phyloP scores from a whole-genome alignment of 1,140 invertebrate species.

The Dendrolimus punctatus region DNA sequence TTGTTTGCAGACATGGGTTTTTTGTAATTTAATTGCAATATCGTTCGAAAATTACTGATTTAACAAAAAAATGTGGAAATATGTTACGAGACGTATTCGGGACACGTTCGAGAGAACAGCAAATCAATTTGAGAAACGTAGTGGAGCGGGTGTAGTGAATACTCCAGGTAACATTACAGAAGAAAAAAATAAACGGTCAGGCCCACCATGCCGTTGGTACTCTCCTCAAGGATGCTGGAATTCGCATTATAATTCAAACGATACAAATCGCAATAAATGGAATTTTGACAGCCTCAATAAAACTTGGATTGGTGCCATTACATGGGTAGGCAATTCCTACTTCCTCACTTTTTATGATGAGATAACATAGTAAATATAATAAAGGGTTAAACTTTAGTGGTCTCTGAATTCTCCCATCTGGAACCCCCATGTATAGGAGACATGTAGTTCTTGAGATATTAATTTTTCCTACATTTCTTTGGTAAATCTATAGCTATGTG shows the following conservation, averaged over 20 bases:
- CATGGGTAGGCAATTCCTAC: constrained; percentile 50
- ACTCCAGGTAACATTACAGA: constrained; percentile 25
- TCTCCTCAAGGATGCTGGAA: constrained; percentile 40
- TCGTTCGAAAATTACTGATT: background rate
- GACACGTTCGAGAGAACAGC: constrained; percentile 59
- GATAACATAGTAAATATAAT: too few species aligned
- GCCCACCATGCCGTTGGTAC: constrained; percentile 39
- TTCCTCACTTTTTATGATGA: background rate
- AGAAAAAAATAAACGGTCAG: constrained; percentile 38
- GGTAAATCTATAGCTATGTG: too few species aligned
- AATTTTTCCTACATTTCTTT: too few species aligned
- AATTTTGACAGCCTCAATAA: constrained; percentile 56
- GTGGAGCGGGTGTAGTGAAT: constrained; percentile 48
- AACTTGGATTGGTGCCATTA: constrained; percentile 67
- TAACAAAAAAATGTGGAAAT: constrained; percentile 62
- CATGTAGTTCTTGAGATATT: too few species aligned
- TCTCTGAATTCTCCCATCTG: too few species aligned
- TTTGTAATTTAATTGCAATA: too few species aligned
- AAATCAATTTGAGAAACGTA: constrained; percentile 61
- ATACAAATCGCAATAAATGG: constrained; percentile 50
- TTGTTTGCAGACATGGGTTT: too few species aligned
- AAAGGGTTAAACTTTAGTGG: too few species aligned
- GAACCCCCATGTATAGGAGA: too few species aligned
- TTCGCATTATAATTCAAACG: constrained; percentile 31
- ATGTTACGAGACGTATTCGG: constrained; percentile 55